Evolutionary conservation across 1,140 invertebrate species (phyloP).

Genomic region (Drosophila mayri): DNA sequence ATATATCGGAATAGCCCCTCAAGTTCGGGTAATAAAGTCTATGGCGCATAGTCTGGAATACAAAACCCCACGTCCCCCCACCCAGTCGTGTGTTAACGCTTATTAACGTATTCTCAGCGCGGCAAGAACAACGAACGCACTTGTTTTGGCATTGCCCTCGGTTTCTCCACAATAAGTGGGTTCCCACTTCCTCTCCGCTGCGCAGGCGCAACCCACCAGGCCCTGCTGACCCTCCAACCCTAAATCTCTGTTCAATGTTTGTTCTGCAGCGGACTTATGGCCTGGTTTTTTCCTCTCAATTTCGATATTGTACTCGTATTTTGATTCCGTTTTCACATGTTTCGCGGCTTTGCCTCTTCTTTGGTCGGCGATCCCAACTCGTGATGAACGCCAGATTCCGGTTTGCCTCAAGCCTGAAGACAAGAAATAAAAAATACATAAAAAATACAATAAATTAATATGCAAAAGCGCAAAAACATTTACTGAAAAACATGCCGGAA

Average conservation of each 20-base stretch:
- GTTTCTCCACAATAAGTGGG: slow-evolving; percentile 51
- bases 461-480: slow-evolving; percentile 25
- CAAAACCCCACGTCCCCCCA: not conserved
- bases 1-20: slow-evolving; percentile 6
- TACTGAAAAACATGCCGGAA: slow-evolving; percentile 40
- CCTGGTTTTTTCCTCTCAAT: slow-evolving; percentile 71
- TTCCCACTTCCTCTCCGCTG: slow-evolving; percentile 36
- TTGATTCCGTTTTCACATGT: slow-evolving; percentile 53
- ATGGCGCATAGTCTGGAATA: slow-evolving; percentile 18
- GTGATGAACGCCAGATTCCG: slow-evolving; percentile 68
- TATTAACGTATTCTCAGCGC: not conserved
- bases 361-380: slow-evolving; percentile 42
- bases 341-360: slow-evolving; percentile 38
- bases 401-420: slow-evolving; percentile 45
- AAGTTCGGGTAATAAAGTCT: slow-evolving; percentile 28
- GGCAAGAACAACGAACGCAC: slow-evolving; percentile 23
- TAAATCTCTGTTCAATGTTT: slow-evolving; percentile 6
- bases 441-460: slow-evolving; percentile 36
- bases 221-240: slow-evolving; percentile 12
- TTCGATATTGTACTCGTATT: slow-evolving; percentile 45
- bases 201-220: slow-evolving; percentile 55
- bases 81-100: slow-evolving; percentile 6
- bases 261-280: slow-evolving; percentile 35
- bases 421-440: slow-evolving; percentile 21
- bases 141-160: slow-evolving; percentile 26